phyloP scores from a whole-genome alignment of 2,888 invertebrate genomes.

The Auanema sp. region DNA sequence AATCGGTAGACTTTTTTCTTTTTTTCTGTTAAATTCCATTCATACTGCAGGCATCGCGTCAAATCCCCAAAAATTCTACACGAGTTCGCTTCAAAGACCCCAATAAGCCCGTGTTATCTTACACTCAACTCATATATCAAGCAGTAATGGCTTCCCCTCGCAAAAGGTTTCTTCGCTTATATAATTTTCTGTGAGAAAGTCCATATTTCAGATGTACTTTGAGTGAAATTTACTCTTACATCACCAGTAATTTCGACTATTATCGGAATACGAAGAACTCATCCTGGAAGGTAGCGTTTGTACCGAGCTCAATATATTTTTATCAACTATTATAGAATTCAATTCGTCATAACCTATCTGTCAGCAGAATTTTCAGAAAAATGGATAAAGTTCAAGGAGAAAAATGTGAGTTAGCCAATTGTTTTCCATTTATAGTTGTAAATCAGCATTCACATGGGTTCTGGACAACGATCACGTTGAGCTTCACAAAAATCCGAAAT shows the following conservation, averaged over 20 bases:
- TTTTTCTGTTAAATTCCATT: not conserved
- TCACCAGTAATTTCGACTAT: slow-evolving; percentile 33
- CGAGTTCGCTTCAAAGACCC: too few relatives aligned
- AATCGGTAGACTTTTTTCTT: not conserved
- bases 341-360: slow-evolving; percentile 47
- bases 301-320: not conserved
- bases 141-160: too few relatives aligned
- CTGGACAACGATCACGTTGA: slow-evolving; percentile 24
- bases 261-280: slow-evolving; percentile 36
- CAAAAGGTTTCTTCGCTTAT: too few relatives aligned
- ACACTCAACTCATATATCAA: too few relatives aligned
- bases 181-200: not conserved
- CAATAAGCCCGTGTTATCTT: too few relatives aligned
- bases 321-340: slow-evolving; percentile 34
- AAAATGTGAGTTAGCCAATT: slow-evolving; percentile 14
- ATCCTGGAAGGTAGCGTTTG: slow-evolving; percentile 36
- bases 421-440: not conserved
- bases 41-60: not conserved
- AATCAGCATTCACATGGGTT: slow-evolving; percentile 40
- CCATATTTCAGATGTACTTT: slow-evolving; percentile 30
- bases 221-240: slow-evolving; percentile 38
- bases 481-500: slow-evolving; percentile 25
- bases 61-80: too few relatives aligned
- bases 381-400: slow-evolving; percentile 37
- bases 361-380: slow-evolving; percentile 39